Conservation (phyloP, 2,113 vertebrate species). For the Chunga burmeisteri region DNA sequence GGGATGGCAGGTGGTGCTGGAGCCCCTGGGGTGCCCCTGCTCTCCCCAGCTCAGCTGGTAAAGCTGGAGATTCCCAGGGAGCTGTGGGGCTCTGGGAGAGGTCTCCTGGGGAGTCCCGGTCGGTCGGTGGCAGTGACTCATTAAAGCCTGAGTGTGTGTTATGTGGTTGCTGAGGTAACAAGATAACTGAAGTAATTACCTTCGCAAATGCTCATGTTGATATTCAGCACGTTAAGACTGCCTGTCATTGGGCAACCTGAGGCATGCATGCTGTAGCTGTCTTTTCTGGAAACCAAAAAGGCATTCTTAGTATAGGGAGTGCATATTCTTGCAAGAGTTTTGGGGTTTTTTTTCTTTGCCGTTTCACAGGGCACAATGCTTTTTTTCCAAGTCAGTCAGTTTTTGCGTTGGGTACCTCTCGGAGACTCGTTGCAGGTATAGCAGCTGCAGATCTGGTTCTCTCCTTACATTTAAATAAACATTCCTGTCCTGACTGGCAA, state of each 20-base stretch:
- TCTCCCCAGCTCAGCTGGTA: accelerated
- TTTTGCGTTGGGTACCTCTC: constrained; percentile 5
- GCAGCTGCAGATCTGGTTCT: constrained; percentile 38
- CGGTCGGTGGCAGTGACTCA: background rate
- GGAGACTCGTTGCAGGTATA: background rate
- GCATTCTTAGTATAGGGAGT: background rate
- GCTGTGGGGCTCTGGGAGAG: background rate
- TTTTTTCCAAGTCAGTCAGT: background rate
- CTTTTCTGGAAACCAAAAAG: background rate
- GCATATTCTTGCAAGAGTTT: background rate
- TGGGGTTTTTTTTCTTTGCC: background rate
- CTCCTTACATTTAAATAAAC: constrained; percentile 39
- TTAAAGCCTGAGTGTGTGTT: background rate
- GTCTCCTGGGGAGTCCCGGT: background rate
- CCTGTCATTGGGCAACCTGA: background rate
- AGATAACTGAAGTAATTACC: constrained; percentile 40
- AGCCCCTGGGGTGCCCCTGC: background rate
- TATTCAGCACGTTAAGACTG: background rate
- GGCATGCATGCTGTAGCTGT: background rate
- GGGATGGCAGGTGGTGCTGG: background rate
- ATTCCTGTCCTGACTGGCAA: constrained; percentile 53
- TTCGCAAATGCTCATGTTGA: background rate
- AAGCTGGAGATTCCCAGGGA: background rate
- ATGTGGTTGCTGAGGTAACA: background rate
- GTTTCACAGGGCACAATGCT: background rate